Base-by-base conservation (phyloP, 2,113 vertebrate species). In the Acrocephalus kingi region DNA sequence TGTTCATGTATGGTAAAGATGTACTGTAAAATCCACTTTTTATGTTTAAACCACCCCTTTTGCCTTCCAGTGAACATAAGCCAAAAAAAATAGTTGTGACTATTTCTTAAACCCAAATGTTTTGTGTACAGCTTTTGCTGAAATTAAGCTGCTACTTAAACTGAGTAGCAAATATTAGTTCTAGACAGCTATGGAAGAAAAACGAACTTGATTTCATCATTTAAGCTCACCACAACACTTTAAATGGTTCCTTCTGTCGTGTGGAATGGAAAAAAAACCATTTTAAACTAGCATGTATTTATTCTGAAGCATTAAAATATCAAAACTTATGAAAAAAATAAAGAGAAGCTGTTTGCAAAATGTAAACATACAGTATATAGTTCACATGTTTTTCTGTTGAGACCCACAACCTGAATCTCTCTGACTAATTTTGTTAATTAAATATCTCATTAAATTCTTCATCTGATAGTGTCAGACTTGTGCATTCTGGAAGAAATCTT, bases 211-310 rank as follows among this genome's bases (percentile, higher is more conserved):
- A 94, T 95, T 95, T 96, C 62, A 52, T 89, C 64, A 64, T 84
- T 94, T 90, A 90, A 84, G 15, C n/a, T 93, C 69, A 89, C 92
- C 86, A 68, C 83, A 96, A 75, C 61, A 72, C 13, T 97, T 96
- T 94, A 96, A 97, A 96, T 84, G 90, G 73, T 78, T 94, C 83
- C 69, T 93, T 94, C 93, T 95, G 85, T 93, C 73, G 92, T 84
- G 72, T 78, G 79, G 56, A 93, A 66, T 87, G 56, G 76, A 93
- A 92, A 91, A 91, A 91, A 89, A 56, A 1, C 3, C 5, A 55
- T 83, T 91, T 93, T 67, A 78, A 92, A 10, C 52, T 68, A 49
- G 45, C 5, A 37, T 51, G 24, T 92, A 89, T 95, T 94, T 96
- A 89, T 94, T 93, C 73, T 2, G 6, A 94, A 92, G 62, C 24